Conservation (phyloP, 2,797 vertebrate genomes). For the Mycteria americana region DNA sequence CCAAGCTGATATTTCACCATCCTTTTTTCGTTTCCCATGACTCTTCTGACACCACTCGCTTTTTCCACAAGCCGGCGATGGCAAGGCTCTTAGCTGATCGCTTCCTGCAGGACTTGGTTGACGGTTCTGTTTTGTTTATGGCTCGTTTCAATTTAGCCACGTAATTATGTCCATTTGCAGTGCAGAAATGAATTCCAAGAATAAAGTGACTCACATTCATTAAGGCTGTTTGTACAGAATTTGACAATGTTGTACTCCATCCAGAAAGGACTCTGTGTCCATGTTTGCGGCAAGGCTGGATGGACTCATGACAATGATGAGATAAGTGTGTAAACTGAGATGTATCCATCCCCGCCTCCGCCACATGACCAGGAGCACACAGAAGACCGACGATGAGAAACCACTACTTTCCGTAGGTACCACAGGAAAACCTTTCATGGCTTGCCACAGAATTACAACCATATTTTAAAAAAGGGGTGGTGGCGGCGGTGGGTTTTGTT, state of each 20-base stretch:
- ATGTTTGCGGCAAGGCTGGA: neutral
- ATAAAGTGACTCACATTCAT: conserved; percentile 24
- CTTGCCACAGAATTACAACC: neutral
- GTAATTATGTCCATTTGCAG: conserved; percentile 16
- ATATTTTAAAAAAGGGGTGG: neutral
- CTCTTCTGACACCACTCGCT: neutral
- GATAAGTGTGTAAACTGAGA: neutral
- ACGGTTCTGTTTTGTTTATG: neutral
- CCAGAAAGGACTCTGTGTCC: neutral
- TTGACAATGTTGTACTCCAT: neutral
- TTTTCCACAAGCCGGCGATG: accelerated
- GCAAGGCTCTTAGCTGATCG: accelerated
- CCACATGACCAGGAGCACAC: neutral
- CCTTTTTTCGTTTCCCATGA: neutral
- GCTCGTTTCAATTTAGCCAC: neutral
- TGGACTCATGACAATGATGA: neutral
- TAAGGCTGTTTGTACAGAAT: neutral
- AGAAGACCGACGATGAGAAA: neutral
- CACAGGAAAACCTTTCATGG: neutral
- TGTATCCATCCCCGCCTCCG: neutral
- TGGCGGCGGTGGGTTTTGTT: neutral
- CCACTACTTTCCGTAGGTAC: neutral
- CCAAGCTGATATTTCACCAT: neutral
- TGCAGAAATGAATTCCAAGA: neutral
- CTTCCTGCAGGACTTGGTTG: neutral